Evolutionary conservation across 2,888 invertebrate genomes (phyloP), one percentile per base, ranked within the genome.

Genomic region (Drosophila kuntzei): DNA sequence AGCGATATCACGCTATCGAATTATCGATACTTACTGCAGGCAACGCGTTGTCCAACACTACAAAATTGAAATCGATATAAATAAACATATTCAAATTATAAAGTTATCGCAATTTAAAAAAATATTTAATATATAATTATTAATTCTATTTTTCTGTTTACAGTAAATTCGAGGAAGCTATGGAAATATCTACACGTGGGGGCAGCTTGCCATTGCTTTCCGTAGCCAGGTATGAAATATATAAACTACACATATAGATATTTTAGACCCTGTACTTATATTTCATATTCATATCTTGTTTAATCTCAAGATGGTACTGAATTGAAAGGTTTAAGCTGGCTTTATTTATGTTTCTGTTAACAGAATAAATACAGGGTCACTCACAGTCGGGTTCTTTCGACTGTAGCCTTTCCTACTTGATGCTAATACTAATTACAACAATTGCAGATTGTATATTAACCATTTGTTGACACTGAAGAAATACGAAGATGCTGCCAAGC

Each of bases 401-500:
- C 4, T 25, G 25, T 25, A 22, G 22, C 4, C 22, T 22, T 22
- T 22, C 22, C 22, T 22, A 22, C 22, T 22, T 22, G 4, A 4
- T 22, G 2, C 4, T 22, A 22, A 22, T 22, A n/a, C n/a, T 22
- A 22, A 22, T 22, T 22, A 22, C 4, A 22, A 22, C 14, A 16
- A 0, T 62, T 72, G 1, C 37, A 92, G 92, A 63, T 94, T 96
- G 60, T 98, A 98, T 91, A 93, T 99, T 61, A 96, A 98, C 90
- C 95, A 97, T 91, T 94, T 99, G 72, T 92, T 98, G 71, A 92
- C 93, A 0, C 93, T 94, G 54, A 94, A 94, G 59, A 93, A 95
- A 78, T 98, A 94, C 84, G 96, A 97, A 53, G 95, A 95, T 71
- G 99, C 98, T 2, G 98, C 97, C 2, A 95, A 95, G 84, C 93